phyloP scores from a whole-genome alignment of 2,888 invertebrate species.

The Tetheella fluctuosa region DNA sequence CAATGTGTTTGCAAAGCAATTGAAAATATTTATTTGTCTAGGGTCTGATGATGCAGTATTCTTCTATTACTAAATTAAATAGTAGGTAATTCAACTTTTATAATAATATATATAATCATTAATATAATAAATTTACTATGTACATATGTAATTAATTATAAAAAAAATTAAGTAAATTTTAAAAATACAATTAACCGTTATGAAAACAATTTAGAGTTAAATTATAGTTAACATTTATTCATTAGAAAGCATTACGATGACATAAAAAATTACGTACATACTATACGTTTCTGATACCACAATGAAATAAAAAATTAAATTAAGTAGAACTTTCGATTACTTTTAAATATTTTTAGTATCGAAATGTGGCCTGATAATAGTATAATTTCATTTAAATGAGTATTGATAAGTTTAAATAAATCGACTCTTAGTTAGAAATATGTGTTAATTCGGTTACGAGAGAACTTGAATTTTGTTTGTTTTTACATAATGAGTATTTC shows the following conservation, averaged over 20 bases:
- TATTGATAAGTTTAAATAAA: slow-evolving; percentile 14
- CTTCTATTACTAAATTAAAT: no score
- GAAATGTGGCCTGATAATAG: not conserved
- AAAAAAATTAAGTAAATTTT: no score
- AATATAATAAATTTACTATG: no score
- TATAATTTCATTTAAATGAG: not conserved
- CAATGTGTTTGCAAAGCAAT: no score
- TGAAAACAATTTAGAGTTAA: slow-evolving; percentile 33
- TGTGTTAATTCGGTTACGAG: not conserved
- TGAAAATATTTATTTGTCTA: no score
- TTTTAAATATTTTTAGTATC: not conserved
- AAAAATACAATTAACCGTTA: no score
- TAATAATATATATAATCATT: no score
- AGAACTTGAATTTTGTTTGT: not conserved
- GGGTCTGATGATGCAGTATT: no score
- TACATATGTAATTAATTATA: slow-evolving; percentile 21
- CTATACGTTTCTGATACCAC: not conserved
- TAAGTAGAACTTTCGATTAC: not conserved
- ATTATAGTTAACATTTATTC: slow-evolving; percentile 39
- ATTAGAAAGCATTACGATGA: slow-evolving; percentile 24
- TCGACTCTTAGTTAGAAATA: slow-evolving; percentile 6
- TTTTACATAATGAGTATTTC: not conserved
- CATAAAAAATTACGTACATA: slow-evolving; percentile 27
- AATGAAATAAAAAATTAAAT: not conserved
- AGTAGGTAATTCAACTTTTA: no score